Evolutionary conservation across 2,797 vertebrate genomes (phyloP).

Genomic region (Microtus californicus): DNA sequence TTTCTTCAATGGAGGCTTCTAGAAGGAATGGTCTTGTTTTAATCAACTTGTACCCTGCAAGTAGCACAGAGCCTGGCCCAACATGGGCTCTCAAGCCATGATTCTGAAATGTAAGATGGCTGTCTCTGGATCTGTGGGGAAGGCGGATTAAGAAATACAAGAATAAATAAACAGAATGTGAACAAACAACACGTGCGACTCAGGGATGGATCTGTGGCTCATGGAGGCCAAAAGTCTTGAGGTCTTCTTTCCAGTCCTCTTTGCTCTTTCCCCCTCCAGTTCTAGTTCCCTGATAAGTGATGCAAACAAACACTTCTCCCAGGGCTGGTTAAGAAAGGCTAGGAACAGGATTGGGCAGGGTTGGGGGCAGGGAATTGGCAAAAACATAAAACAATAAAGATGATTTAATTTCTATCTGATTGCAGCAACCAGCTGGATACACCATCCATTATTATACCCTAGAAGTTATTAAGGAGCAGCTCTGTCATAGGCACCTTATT

Average conservation of each 20-base stretch:
- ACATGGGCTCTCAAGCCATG: too few species aligned
- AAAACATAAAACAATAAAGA: constrained; percentile 81
- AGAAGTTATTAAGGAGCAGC: constrained; percentile 77
- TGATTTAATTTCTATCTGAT: constrained; percentile 86
- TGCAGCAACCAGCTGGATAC: constrained; percentile 82
- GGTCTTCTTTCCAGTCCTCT: not conserved
- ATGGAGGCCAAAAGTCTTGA: constrained; percentile 13
- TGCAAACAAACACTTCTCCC: constrained; percentile 66
- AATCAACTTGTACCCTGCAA: not conserved
- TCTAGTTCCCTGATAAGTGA: constrained; percentile 62
- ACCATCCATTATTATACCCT: constrained; percentile 80
- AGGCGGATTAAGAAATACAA: not conserved
- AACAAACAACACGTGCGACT: not conserved
- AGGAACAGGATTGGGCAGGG: constrained; percentile 52
- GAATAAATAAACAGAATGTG: not conserved
- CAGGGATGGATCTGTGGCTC: not conserved
- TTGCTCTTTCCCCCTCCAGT: not conserved
- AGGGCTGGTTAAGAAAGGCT: constrained; percentile 77
- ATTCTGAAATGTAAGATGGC: not conserved
- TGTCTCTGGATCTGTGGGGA: not conserved
- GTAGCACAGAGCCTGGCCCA: not conserved
- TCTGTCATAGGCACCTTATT: constrained; percentile 74
- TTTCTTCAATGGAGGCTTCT: not conserved
- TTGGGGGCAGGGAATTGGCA: constrained; percentile 67
- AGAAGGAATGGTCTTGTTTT: not conserved